Conservation (phyloP, 2,888 invertebrate species). For the Thelaira solivaga region DNA sequence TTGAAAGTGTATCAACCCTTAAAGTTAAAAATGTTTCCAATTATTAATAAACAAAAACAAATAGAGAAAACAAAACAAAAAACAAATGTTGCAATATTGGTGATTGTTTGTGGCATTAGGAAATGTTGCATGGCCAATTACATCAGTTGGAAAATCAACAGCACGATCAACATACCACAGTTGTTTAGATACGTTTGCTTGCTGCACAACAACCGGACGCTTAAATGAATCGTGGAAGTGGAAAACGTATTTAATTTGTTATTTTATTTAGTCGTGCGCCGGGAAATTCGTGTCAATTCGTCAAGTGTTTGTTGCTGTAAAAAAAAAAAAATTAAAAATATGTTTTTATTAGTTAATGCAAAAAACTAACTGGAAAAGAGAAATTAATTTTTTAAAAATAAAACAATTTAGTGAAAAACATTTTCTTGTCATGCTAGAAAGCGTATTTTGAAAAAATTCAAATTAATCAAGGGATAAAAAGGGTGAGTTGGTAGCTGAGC, state of each 20-base stretch:
- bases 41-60: neutral
- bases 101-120: conserved; percentile 10
- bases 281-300: too few relatives aligned
- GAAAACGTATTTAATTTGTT: neutral
- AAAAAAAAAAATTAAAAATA: too few relatives aligned
- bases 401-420: too few relatives aligned
- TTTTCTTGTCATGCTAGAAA: too few relatives aligned
- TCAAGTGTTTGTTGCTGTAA: too few relatives aligned
- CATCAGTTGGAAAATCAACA: conserved; percentile 5
- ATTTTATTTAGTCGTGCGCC: neutral
- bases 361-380: too few relatives aligned
- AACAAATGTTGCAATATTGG: conserved; percentile 54
- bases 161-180: conserved; percentile 44
- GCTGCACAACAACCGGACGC: conserved; percentile 16
- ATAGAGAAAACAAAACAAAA: neutral
- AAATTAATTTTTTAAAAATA: too few relatives aligned
- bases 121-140: conserved; percentile 42
- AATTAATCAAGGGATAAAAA: too few relatives aligned
- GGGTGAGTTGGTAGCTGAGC: too few relatives aligned
- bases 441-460: too few relatives aligned
- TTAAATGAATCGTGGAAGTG: neutral
- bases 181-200: conserved; percentile 46
- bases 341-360: too few relatives aligned
- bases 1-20: conserved; percentile 4
- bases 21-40: conserved; percentile 8